Conservation (phyloP, 2,113 vertebrate genomes). For the Camelus bactrianus region DNA sequence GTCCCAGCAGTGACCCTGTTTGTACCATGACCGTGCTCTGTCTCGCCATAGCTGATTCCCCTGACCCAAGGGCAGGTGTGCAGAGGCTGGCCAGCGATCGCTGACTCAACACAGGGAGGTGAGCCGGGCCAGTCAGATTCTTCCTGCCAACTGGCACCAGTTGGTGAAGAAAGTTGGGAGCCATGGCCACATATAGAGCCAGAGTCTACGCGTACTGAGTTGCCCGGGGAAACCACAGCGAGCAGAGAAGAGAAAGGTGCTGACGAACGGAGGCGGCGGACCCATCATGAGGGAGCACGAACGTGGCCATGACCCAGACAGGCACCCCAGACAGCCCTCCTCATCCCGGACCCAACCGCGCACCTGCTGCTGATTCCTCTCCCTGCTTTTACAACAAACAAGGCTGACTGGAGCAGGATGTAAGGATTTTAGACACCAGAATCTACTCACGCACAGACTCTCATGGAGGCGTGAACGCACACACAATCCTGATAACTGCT, state of each 20-base stretch:
- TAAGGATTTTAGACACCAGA: not conserved
- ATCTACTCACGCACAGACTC: not conserved
- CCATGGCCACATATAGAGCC: not conserved
- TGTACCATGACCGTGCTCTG: not conserved
- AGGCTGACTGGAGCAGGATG: not conserved
- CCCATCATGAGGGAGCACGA: not conserved
- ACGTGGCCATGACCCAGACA: rapidly evolving
- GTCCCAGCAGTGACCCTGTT: not conserved
- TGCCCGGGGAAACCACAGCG: not conserved
- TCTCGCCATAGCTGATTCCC: no score
- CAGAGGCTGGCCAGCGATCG: not conserved
- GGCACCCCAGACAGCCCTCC: not conserved
- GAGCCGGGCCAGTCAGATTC: not conserved
- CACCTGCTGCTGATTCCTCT: rapidly evolving
- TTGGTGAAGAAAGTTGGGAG: not conserved
- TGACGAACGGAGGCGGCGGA: not conserved
- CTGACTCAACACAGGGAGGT: not conserved
- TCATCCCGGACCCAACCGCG: not conserved
- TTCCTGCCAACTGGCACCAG: not conserved
- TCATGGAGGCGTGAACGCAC: rapidly evolving
- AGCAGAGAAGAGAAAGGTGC: not conserved
- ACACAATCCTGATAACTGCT: not conserved
- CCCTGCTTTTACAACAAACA: no score
- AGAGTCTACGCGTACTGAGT: not conserved
- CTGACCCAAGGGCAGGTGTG: not conserved